Evolutionary conservation across 2,888 invertebrate genomes (phyloP).

Genomic region (Leptopilina drosophilae): DNA sequence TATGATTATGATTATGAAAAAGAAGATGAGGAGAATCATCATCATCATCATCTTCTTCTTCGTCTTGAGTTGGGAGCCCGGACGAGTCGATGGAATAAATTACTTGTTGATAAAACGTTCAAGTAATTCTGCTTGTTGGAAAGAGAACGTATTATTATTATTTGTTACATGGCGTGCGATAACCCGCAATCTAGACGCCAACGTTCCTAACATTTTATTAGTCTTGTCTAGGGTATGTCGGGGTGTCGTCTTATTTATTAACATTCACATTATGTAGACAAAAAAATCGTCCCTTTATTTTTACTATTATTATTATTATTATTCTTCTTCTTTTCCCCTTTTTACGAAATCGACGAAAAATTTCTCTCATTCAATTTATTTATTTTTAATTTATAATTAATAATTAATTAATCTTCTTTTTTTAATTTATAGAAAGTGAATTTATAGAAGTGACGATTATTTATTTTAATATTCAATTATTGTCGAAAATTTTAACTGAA

Average conservation of each 20-base stretch:
- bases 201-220: conserved; percentile 61
- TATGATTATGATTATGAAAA: too few species aligned
- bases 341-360: background rate
- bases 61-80: background rate
- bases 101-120: conserved; percentile 46
- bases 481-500: too few species aligned
- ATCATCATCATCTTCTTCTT: too few species aligned
- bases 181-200: conserved; percentile 70
- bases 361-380: too few species aligned
- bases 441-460: too few species aligned
- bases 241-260: conserved; percentile 11
- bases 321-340: background rate
- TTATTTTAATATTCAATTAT: too few species aligned
- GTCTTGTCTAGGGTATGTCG: conserved; percentile 38
- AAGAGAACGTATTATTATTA: conserved; percentile 55
- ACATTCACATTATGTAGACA: background rate
- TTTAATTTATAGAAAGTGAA: too few species aligned
- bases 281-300: conserved; percentile 7
- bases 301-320: background rate
- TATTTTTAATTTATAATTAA: too few species aligned
- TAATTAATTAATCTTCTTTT: too few species aligned
- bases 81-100: conserved; percentile 46
- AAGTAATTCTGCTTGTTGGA: conserved; percentile 32
- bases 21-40: too few species aligned
- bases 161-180: conserved; percentile 67